Evolutionary conservation across 64 coral and sea anemone genomes (phyloP), one percentile per base, ranked within the genome.

Genomic region (Montipora efflorescens): DNA sequence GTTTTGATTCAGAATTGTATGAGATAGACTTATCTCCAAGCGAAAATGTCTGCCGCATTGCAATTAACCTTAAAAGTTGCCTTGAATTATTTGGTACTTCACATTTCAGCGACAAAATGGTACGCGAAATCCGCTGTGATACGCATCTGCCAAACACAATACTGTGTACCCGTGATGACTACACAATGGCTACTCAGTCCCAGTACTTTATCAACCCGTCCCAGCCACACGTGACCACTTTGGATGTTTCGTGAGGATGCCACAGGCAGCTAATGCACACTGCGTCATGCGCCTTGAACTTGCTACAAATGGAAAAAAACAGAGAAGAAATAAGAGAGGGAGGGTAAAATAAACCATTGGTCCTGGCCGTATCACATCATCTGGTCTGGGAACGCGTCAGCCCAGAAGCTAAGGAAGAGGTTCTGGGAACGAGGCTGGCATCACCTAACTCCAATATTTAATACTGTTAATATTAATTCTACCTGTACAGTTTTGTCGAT

Each of bases 221-320:
- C 98, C 98, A 99, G 28, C 98, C 98, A 77, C 98, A 99, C 4
- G 98, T 99, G 21, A 94, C 95, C 22, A 99, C 98, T 59, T 99
- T 99, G 20, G 98, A 99, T 20, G 98, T 99, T 25, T 99, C 98
- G 49, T 99, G 98, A 14, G 98, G 98, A 90, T 99, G 98, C 98
- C 98, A 99, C 76, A 87, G 90, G 74, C 98, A 99, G 66, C 89
- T 88, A 47, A 99, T 99, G 61, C 98, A 99, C 2, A 99, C 98
- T 48, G 89, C 95, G 21, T 99, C 98, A 47, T 99, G 98, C 2
- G 98, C 98, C 59, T 99, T 99, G 85, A 99, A 99, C 83, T 99
- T 99, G 49, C 98, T 99, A 87, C 25, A 49, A 36, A 86, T 25
- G 79, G 70, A 20, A 53, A 51, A 64, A 3, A 48, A 67, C 48